Percentiles rank a stretch among this genome's conserved stretches.
These are phyloP conservation scores for Perizoma flavofasciatum DNA, from an alignment of 2,888 invertebrate genomes.

Conservation along the genomic window DNA sequence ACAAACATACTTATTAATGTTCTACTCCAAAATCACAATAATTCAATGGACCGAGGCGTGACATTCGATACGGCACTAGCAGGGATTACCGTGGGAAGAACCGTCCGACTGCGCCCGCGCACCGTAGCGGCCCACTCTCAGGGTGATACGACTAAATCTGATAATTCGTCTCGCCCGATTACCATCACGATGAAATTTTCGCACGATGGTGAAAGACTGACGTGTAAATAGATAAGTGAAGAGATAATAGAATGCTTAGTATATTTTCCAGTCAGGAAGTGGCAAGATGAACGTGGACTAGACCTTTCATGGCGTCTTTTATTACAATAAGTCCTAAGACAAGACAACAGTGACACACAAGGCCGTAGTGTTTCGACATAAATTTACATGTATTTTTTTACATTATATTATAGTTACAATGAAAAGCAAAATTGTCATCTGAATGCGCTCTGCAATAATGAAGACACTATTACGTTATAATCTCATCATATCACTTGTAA, in stretches of 20 bases:
- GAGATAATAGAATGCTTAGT: background rate
- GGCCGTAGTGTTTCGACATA: too few relatives aligned
- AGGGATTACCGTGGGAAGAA: constrained; percentile 36
- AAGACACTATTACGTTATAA: too few relatives aligned
- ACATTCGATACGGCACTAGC: constrained; percentile 65
- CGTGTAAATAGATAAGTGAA: constrained; percentile 28
- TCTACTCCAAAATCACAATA: constrained; percentile 18
- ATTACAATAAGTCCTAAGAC: too few relatives aligned
- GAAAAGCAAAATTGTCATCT: too few relatives aligned
- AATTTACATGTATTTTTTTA: too few relatives aligned
- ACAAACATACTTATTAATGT: constrained; percentile 14
- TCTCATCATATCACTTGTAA: too few relatives aligned
- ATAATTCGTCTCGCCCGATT: constrained; percentile 42
- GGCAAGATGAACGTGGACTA: background rate
- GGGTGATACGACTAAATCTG: constrained; percentile 24
- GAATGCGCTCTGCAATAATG: too few relatives aligned
- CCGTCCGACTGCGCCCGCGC: constrained; percentile 34
- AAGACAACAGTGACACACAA: too few relatives aligned
- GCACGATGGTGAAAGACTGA: constrained; percentile 45
- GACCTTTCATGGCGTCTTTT: too few relatives aligned
- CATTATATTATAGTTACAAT: too few relatives aligned
- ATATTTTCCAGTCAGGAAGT: background rate
- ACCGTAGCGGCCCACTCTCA: constrained; percentile 31
- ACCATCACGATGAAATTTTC: constrained; percentile 32
- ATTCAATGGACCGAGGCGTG: constrained; percentile 53